Base-by-base conservation (phyloP, 2,888 invertebrate genomes). In the Epinotia bilunana region DNA sequence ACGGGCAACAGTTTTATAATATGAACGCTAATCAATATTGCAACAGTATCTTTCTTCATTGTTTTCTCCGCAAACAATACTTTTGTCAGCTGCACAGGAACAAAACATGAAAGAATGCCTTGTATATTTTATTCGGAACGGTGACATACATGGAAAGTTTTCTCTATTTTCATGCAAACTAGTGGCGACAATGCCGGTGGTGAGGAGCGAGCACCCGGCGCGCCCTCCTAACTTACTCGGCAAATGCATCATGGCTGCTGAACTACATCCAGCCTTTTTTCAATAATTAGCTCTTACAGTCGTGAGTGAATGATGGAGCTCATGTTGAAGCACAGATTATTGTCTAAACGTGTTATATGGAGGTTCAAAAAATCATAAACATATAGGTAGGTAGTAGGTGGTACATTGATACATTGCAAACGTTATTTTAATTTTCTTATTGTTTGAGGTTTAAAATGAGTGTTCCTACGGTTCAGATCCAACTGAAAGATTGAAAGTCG, bases 131-230 rank as follows among this genome's bases (percentile, higher is more conserved):
- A 92, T 92, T 91, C 84, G 87, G 88, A 89, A 87, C 85, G 84
- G 85, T 88, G 90, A 89, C 91, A 91, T 87, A 91, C 89, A 90
- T 89, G 88, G 86, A 88, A 87, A 90, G 87, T 90, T 90, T 90
- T 90, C 88, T 89, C 87, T 90, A 88, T 91, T 91, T 92, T 89
- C 89, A 91, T 91, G 88, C 90, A 90, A 92, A 91, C 88, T 89
- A 90, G 87, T 84, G 88, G 86, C 85, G 90, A 91, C 91, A 92
- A 92, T 90, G 79, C 89, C 83, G 80, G 84, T 82, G 70, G 46
- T 28, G 86, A 83, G 85, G 83, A 78, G 80, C 78, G 80, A 80
- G 80, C 81, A 72, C 84, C 88, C 86, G 62, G 79, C 86, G 83
- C 85, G 83, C 84, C 84, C 85, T 87, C 84, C 80, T 83, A 81